These are phyloP conservation scores for Laupala kohalensis DNA, from an alignment of 1,140 invertebrate species.

Conservation along the genomic window DNA sequence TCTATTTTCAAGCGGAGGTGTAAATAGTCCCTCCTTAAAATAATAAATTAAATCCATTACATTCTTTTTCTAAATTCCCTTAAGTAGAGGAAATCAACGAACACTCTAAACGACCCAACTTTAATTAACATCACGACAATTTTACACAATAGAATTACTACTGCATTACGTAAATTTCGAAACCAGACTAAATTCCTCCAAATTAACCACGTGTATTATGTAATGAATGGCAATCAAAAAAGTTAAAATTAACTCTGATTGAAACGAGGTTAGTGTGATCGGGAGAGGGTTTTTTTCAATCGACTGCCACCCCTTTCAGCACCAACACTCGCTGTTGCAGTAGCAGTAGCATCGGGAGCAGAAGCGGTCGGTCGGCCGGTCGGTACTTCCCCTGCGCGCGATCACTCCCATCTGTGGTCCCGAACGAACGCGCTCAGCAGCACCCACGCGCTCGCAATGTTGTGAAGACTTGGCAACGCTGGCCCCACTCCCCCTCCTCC, in stretches of 20 bases:
- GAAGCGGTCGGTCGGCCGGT: too few relatives aligned
- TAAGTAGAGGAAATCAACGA: too few relatives aligned
- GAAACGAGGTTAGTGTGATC: not conserved
- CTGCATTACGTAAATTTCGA: not conserved
- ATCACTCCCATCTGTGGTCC: too few relatives aligned
- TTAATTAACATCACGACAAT: too few relatives aligned
- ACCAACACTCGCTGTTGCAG: not conserved
- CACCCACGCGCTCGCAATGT: not conserved
- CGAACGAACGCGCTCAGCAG: too few relatives aligned
- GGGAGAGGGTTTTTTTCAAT: not conserved
- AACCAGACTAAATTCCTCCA: not conserved
- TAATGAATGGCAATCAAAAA: not conserved
- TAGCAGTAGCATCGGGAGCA: too few relatives aligned
- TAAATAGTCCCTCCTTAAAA: too few relatives aligned
- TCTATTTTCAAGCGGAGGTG: too few relatives aligned
- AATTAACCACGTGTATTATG: not conserved
- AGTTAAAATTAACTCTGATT: not conserved
- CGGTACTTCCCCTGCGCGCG: too few relatives aligned
- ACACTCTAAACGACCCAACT: too few relatives aligned
- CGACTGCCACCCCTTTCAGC: not conserved
- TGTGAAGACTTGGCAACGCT: not conserved
- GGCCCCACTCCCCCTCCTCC: not conserved
- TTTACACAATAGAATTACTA: not conserved
- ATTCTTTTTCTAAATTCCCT: too few relatives aligned
- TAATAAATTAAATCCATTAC: too few relatives aligned